These are phyloP conservation scores for Halocaridina rubra DNA, from an alignment of 2,888 invertebrate genomes.

Conservation along the genomic window DNA sequence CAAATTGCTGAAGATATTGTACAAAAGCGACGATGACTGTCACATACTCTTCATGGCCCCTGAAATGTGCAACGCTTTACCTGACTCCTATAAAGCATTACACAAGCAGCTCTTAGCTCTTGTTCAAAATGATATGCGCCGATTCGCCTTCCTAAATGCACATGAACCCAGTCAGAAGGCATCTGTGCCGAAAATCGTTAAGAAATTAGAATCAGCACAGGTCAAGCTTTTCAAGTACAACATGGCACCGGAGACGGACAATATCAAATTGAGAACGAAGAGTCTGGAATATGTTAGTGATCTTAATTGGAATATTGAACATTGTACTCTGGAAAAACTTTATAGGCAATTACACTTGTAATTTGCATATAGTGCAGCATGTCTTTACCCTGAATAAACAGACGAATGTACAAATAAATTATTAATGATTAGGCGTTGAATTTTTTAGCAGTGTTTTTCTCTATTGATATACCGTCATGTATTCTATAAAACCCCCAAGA, in stretches of 20 bases:
- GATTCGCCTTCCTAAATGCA: slow-evolving; percentile 12
- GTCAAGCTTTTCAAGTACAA: background rate
- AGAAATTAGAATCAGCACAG: background rate
- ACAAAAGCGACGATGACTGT: background rate
- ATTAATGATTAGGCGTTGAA: no score
- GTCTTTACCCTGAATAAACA: no score
- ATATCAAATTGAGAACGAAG: background rate
- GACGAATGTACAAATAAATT: no score
- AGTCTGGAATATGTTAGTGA: background rate
- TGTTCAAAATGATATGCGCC: background rate
- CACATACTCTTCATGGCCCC: slow-evolving; percentile 10
- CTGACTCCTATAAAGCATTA: slow-evolving; percentile 21
- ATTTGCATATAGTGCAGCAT: background rate
- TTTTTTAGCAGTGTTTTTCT: no score
- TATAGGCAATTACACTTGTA: background rate
- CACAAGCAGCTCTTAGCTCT: slow-evolving; percentile 15
- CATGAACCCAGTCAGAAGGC: slow-evolving; percentile 10
- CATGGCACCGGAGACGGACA: background rate
- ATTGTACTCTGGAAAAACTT: background rate
- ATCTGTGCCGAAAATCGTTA: background rate
- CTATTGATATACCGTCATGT: no score
- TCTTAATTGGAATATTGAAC: slow-evolving; percentile 36
- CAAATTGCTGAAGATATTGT: background rate
- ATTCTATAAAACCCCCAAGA: no score
- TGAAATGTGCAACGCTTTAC: background rate